Evolutionary conservation across 2,113 vertebrate genomes (phyloP), one percentile per base, ranked within the genome.

Genomic region (Hippolais icterina): DNA sequence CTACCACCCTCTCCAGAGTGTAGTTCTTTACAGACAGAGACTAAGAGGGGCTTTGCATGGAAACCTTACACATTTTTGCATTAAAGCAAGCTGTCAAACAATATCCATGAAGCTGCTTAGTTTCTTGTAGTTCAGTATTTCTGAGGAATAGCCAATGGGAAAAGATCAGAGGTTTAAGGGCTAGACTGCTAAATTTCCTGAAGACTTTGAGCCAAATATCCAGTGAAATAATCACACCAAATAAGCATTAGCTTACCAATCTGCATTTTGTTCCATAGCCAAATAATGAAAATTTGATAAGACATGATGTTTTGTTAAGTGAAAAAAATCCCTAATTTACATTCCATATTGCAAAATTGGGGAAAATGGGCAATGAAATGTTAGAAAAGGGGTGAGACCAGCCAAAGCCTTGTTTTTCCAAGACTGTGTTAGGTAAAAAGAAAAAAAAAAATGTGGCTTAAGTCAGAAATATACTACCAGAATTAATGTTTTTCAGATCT

Each of bases 321-420:
- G 7, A 52, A 81, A 64, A 47, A 57, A 60, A 5, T 0, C 9
- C 86, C 83, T 91, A 95, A 98, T 95, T 97, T 97, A 97, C 89
- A 97, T 97, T 97, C 96, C 96, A 98, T 91, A 97, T 97, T 97
- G 95, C 82, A 96, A 93, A 97, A 97, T 83, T 87, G 92, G 95
- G 68, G 93, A 83, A 97, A 97, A 96, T 66, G 78, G 96, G 89
- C 94, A 96, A 88, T 87, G 81, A 96, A 96, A 97, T 84, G 39
- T 94, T 96, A 97, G 91, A 96, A 89, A 96, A 94, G 37, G 66
- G 39, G 41, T 1, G 28, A 95, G 69, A 91, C 29, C 80, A 91
- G 97, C 95, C 95, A 97, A 97, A 96, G 53, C 41, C 71, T 97
- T 93, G 65, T 96, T 98, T 97, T 97, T 96, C 96, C 94, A 97